Evolutionary conservation across 2,113 vertebrate genomes (phyloP).

Genomic region (Axis porcinus): DNA sequence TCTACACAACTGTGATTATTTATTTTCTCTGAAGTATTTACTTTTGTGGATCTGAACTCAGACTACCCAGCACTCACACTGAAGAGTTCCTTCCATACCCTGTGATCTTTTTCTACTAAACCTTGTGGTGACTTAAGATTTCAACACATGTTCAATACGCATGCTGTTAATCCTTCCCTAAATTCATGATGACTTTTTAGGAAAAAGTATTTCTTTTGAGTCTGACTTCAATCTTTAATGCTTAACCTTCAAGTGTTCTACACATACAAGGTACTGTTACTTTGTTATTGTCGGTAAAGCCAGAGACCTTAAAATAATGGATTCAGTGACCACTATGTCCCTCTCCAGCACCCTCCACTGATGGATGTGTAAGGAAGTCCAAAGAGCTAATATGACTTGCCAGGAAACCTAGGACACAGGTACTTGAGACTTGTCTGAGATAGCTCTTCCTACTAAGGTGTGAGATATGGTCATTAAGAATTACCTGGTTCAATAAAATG

Average conservation of each 20-base stretch:
- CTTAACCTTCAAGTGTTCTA: neutral
- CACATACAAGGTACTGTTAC: neutral
- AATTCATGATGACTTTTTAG: neutral
- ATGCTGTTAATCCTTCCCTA: neutral
- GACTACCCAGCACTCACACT: neutral
- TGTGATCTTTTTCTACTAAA: neutral
- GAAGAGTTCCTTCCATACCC: neutral
- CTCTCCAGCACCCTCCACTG: neutral
- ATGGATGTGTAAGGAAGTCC: neutral
- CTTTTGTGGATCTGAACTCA: neutral
- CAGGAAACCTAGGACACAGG: neutral
- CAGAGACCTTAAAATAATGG: neutral
- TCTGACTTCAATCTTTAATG: neutral
- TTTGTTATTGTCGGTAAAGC: neutral
- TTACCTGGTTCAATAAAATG: neutral
- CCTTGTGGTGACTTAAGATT: neutral
- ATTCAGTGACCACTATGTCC: neutral
- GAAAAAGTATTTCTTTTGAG: neutral
- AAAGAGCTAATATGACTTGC: neutral
- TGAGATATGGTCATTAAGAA: neutral
- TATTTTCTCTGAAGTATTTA: neutral
- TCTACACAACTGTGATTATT: neutral
- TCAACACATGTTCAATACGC: neutral
- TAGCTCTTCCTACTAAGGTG: neutral
- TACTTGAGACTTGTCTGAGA: neutral